Conservation (phyloP, 2,888 invertebrate genomes). For the Noctua janthe region DNA sequence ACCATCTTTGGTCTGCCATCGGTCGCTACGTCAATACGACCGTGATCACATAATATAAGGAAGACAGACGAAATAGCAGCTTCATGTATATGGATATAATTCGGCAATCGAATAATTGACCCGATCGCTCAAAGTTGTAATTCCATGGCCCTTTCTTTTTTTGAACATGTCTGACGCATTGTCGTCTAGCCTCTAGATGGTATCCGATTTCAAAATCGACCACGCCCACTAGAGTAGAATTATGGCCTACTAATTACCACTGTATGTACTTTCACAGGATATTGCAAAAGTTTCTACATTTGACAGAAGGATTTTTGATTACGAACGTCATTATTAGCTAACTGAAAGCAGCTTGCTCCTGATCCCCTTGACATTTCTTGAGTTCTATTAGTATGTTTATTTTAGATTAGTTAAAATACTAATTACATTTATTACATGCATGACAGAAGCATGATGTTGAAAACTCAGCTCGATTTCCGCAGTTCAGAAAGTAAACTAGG, state of each 20-base stretch:
- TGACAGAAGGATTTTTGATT: slow-evolving; percentile 27
- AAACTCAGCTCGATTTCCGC: neutral
- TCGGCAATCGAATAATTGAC: slow-evolving; percentile 30
- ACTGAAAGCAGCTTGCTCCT: slow-evolving; percentile 6
- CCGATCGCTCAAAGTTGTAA: slow-evolving; percentile 13
- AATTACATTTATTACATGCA: neutral
- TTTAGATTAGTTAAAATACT: neutral
- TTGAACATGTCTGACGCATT: neutral
- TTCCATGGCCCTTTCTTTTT: slow-evolving; percentile 35
- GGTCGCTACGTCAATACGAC: slow-evolving; percentile 26
- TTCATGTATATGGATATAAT: slow-evolving; percentile 39
- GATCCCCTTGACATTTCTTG: slow-evolving; percentile 25
- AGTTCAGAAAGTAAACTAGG: neutral
- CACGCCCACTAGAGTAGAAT: neutral
- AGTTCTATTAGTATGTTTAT: neutral
- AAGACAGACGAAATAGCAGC: slow-evolving; percentile 18
- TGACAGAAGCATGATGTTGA: neutral
- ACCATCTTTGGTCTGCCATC: slow-evolving; percentile 1
- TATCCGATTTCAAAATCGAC: slow-evolving; percentile 29
- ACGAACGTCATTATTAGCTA: slow-evolving; percentile 12
- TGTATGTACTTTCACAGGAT: slow-evolving; percentile 2
- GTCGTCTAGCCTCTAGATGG: neutral
- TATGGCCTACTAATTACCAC: slow-evolving; percentile 14
- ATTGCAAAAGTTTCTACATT: slow-evolving; percentile 11
- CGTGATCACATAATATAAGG: slow-evolving; percentile 43